phyloP scores from a whole-genome alignment of 2,797 vertebrate species.

The Ibycter americanus region DNA sequence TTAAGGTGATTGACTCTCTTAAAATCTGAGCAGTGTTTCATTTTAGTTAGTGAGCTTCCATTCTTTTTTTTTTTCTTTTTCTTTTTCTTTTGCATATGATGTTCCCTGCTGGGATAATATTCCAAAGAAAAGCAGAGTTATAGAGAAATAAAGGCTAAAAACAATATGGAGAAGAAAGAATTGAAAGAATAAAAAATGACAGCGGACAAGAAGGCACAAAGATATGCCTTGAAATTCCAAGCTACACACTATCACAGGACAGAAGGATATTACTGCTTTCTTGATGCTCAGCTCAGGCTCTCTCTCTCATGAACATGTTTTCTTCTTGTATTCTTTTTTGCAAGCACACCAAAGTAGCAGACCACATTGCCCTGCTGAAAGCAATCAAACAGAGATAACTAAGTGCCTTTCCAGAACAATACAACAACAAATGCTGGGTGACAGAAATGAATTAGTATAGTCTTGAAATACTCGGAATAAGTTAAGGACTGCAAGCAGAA shows the following conservation, averaged over 20 bases:
- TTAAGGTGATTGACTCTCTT: accelerated
- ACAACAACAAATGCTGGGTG: neutral
- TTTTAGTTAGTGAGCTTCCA: neutral
- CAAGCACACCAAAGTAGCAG: neutral
- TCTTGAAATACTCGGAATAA: neutral
- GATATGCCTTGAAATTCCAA: neutral
- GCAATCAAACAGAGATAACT: neutral
- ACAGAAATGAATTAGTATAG: neutral
- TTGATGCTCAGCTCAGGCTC: neutral
- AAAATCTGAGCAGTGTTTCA: neutral
- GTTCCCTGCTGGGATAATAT: neutral
- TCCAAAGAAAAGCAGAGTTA: neutral
- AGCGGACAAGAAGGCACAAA: neutral
- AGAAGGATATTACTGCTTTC: neutral
- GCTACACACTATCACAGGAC: accelerated
- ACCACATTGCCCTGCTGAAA: neutral
- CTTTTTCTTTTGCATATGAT: too few relatives aligned
- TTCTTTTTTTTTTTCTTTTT: neutral
- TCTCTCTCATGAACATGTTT: neutral
- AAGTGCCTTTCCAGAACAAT: neutral
- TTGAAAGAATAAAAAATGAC: neutral
- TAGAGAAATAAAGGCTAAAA: neutral
- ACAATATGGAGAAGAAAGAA: neutral
- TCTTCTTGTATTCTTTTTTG: neutral
- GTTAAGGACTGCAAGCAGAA: neutral